These are phyloP conservation scores for Clarias fuscus DNA, from an alignment of 2,797 vertebrate species.

Conservation along the genomic window DNA sequence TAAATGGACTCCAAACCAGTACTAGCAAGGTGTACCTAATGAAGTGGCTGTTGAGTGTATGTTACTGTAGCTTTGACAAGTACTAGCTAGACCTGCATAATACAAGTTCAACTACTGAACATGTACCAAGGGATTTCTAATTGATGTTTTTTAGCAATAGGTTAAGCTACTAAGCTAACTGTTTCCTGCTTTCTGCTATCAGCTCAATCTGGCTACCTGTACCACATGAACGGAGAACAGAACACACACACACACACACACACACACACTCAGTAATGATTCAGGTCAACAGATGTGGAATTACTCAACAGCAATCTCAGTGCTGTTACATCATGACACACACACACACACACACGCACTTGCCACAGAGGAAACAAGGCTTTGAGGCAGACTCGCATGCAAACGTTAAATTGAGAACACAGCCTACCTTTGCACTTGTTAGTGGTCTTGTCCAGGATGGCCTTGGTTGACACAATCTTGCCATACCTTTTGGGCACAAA, in stretches of 20 bases:
- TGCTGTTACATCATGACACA: slow-evolving; percentile 50
- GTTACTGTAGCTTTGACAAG: not conserved
- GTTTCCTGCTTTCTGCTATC: slow-evolving; percentile 41
- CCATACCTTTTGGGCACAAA: slow-evolving; percentile 80
- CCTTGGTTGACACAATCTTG: slow-evolving; percentile 96
- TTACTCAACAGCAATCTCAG: slow-evolving; percentile 49
- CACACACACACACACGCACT: slow-evolving; percentile 32
- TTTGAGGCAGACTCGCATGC: slow-evolving; percentile 1
- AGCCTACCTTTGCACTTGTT: slow-evolving; percentile 94
- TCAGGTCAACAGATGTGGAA: slow-evolving; percentile 54
- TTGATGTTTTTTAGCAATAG: slow-evolving; percentile 14
- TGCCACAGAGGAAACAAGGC: slow-evolving; percentile 38
- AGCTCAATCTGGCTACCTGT: slow-evolving; percentile 39
- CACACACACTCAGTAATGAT: slow-evolving; percentile 23
- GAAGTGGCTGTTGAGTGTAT: too few species aligned
- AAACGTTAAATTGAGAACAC: slow-evolving; percentile 5
- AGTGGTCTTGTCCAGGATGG: slow-evolving; percentile 93
- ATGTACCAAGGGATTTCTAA: not conserved
- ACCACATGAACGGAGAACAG: slow-evolving; percentile 40
- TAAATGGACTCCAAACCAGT: too few species aligned
- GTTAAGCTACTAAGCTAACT: slow-evolving; percentile 30
- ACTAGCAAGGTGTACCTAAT: too few species aligned
- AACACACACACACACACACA: slow-evolving; percentile 35
- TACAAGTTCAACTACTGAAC: not conserved
- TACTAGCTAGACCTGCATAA: slow-evolving; percentile 5